phyloP scores from a whole-genome alignment of 2,797 vertebrate species.

The Clarias platycephalus region DNA sequence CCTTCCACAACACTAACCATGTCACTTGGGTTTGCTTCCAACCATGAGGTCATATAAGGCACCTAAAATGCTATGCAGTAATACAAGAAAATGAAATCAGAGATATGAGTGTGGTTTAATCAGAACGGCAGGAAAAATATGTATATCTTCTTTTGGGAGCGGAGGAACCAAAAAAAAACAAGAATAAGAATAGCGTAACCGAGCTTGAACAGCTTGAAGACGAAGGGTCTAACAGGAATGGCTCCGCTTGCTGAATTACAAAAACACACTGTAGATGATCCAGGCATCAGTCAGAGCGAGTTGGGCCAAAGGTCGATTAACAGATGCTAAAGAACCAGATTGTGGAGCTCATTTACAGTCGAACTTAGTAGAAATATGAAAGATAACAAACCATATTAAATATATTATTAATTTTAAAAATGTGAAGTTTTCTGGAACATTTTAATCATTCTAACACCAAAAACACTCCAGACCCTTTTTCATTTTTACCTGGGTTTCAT shows the following conservation, averaged over 20 bases:
- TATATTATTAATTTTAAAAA: too few species aligned
- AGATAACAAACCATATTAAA: neutral
- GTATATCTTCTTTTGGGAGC: constrained; percentile 19
- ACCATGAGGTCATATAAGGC: constrained; percentile 47
- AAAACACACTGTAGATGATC: constrained; percentile 33
- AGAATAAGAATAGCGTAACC: neutral
- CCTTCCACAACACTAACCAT: constrained; percentile 35
- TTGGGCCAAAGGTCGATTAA: constrained; percentile 28
- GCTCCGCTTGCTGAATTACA: neutral
- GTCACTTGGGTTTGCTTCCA: constrained; percentile 27
- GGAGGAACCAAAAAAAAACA: constrained; percentile 15
- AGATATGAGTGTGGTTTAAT: constrained; percentile 38
- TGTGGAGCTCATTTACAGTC: neutral
- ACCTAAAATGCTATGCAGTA: constrained; percentile 29
- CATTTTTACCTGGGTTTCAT: neutral
- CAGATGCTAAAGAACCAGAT: constrained; percentile 22
- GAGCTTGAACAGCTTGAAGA: constrained; percentile 15
- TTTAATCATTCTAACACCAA: neutral
- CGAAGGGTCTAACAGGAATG: constrained; percentile 14
- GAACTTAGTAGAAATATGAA: neutral
- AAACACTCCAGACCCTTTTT: neutral
- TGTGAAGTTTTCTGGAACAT: too few species aligned
- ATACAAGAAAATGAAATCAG: constrained; percentile 44
- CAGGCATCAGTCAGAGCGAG: neutral
- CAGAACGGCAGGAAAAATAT: constrained; percentile 29